These are phyloP conservation scores for Ia io DNA, from an alignment of 2,113 vertebrate genomes.

Conservation along the genomic window DNA sequence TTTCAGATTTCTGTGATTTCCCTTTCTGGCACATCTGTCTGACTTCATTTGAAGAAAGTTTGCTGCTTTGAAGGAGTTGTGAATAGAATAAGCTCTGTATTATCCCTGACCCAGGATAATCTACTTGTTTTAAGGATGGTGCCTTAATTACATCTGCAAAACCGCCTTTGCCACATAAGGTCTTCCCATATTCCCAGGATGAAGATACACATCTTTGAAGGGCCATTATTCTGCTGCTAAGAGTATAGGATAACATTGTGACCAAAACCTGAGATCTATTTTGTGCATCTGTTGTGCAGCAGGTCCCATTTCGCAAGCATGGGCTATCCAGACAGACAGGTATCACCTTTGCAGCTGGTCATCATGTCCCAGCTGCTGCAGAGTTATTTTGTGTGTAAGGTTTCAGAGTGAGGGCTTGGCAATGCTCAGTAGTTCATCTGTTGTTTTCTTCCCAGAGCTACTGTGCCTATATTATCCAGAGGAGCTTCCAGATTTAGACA, in stretches of 20 bases:
- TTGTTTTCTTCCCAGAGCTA: neutral
- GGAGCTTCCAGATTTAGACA: neutral
- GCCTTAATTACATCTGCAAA: neutral
- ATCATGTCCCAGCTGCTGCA: neutral
- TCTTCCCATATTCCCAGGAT: neutral
- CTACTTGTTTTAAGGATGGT: neutral
- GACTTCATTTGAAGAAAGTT: neutral
- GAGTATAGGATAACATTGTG: neutral
- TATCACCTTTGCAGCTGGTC: neutral
- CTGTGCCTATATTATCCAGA: neutral
- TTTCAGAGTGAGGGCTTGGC: neutral
- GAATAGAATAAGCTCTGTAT: neutral
- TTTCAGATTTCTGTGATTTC: neutral
- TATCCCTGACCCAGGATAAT: neutral
- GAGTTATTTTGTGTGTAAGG: neutral
- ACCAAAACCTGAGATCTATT: neutral
- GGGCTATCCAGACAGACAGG: neutral
- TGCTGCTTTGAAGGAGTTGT: neutral
- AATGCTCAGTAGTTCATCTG: neutral
- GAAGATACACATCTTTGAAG: neutral
- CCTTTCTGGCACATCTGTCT: neutral
- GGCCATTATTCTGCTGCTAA: neutral
- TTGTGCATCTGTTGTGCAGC: neutral
- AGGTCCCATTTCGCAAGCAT: neutral
- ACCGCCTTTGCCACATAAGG: neutral